phyloP scores from a whole-genome alignment of 1,140 invertebrate species.

The Teleopsis dalmanni region DNA sequence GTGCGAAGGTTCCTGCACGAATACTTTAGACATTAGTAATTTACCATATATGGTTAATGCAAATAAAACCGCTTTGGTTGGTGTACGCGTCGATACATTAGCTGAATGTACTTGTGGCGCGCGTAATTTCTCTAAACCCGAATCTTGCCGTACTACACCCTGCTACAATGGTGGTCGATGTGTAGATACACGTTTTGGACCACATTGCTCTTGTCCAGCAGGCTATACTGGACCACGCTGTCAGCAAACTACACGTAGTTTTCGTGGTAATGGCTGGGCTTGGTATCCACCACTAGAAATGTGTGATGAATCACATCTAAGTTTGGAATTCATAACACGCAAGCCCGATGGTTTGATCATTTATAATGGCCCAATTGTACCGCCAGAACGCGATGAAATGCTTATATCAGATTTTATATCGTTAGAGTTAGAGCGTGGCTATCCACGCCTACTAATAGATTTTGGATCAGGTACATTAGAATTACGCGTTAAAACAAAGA shows the following conservation, averaged over 20 bases:
- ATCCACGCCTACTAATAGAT: slow-evolving; percentile 83
- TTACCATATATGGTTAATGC: slow-evolving; percentile 93
- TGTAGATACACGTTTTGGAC: slow-evolving; percentile 76
- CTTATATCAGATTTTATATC: slow-evolving; percentile 91
- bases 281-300: slow-evolving; percentile 94
- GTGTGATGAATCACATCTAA: slow-evolving; percentile 91
- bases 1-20: slow-evolving; percentile 94
- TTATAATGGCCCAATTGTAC: slow-evolving; percentile 94
- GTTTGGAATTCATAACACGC: slow-evolving; percentile 88
- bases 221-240: slow-evolving; percentile 92
- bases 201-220: slow-evolving; percentile 80
- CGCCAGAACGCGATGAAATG: slow-evolving; percentile 79
- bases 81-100: slow-evolving; percentile 80
- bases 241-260: slow-evolving; percentile 90
- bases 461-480: slow-evolving; percentile 92
- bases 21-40: slow-evolving; percentile 78
- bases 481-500: slow-evolving; percentile 78
- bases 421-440: slow-evolving; percentile 82
- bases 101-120: slow-evolving; percentile 88
- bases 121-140: slow-evolving; percentile 79
- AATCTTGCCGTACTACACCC: slow-evolving; percentile 80
- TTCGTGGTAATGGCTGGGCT: slow-evolving; percentile 86
- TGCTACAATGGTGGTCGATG: slow-evolving; percentile 95
- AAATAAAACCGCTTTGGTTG: slow-evolving; percentile 90
- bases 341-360: slow-evolving; percentile 86